Conservation (phyloP, 1,140 invertebrate species). For the Leptinotarsa lineolata region DNA sequence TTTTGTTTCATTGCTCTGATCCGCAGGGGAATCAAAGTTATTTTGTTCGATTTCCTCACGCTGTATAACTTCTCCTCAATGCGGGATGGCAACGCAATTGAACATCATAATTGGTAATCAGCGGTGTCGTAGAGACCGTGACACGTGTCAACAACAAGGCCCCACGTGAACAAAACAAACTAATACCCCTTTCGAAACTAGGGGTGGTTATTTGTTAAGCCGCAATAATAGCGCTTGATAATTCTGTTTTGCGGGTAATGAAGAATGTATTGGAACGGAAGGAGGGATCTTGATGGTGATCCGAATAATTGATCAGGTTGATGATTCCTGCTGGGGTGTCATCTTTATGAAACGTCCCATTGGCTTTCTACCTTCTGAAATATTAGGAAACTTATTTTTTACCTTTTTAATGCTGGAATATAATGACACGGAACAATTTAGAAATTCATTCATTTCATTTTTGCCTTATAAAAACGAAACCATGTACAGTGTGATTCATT, state of each 20-base stretch:
- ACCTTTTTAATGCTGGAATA: too few species aligned
- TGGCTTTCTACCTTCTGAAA: too few species aligned
- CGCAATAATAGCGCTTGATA: conserved; percentile 17
- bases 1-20: conserved; percentile 29
- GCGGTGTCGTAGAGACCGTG: conserved; percentile 41
- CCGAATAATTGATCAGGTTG: not conserved
- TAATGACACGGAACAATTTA: too few species aligned
- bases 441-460: too few species aligned
- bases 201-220: conserved; percentile 19
- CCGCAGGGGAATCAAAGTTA: conserved; percentile 40
- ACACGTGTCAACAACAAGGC: conserved; percentile 48
- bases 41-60: conserved; percentile 44
- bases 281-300: not conserved
- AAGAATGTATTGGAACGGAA: not conserved
- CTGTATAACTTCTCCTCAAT: conserved; percentile 35
- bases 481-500: too few species aligned
- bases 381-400: too few species aligned
- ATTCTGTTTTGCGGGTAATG: conserved; percentile 11
- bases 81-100: conserved; percentile 44
- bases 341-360: too few species aligned
- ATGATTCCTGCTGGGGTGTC: not conserved
- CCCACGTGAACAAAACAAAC: conserved; percentile 46
- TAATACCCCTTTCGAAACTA: conserved; percentile 27
- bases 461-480: too few species aligned
- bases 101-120: conserved; percentile 50